phyloP scores from a whole-genome alignment of 2,888 invertebrate species.

The Oxytorus armatus region DNA sequence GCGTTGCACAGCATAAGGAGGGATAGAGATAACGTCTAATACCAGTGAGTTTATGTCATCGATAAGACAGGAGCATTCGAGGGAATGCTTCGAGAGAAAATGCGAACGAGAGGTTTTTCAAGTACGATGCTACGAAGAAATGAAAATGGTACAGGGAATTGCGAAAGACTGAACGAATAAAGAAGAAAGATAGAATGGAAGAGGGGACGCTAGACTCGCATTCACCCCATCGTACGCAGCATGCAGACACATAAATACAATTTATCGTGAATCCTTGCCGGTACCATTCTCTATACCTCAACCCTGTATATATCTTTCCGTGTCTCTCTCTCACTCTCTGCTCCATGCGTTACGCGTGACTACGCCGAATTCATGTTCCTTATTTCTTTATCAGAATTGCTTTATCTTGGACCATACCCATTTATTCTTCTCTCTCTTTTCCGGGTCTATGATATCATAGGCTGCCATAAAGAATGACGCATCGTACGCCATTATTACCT shows the following conservation, averaged over 20 bases:
- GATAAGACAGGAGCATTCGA: constrained; percentile 30
- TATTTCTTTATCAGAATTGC: constrained; percentile 1
- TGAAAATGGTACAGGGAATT: constrained; percentile 41
- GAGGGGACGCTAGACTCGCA: neutral
- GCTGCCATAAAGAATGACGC: neutral
- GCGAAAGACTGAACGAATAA: constrained; percentile 30
- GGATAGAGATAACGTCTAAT: constrained; percentile 25
- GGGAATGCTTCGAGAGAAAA: constrained; percentile 33
- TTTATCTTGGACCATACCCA: neutral
- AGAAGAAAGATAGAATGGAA: constrained; percentile 3
- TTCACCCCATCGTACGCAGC: constrained; percentile 10
- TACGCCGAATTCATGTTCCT: constrained; percentile 8
- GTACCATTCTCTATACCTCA: constrained; percentile 18
- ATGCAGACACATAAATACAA: constrained; percentile 50
- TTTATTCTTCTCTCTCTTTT: constrained; percentile 16
- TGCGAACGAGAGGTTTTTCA: constrained; percentile 43
- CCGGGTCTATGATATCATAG: neutral
- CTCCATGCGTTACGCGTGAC: constrained; percentile 31
- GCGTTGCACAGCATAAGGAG: constrained; percentile 43
- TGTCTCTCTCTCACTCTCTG: neutral
- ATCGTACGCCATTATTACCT: neutral
- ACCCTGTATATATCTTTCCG: constrained; percentile 15
- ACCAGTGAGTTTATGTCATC: constrained; percentile 25
- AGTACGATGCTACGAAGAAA: constrained; percentile 41
- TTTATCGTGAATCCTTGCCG: constrained; percentile 43